These are phyloP conservation scores for Patiria pectinifera DNA, from an alignment of 53 echinoderm and acorn worm genomes.

Conservation along the genomic window DNA sequence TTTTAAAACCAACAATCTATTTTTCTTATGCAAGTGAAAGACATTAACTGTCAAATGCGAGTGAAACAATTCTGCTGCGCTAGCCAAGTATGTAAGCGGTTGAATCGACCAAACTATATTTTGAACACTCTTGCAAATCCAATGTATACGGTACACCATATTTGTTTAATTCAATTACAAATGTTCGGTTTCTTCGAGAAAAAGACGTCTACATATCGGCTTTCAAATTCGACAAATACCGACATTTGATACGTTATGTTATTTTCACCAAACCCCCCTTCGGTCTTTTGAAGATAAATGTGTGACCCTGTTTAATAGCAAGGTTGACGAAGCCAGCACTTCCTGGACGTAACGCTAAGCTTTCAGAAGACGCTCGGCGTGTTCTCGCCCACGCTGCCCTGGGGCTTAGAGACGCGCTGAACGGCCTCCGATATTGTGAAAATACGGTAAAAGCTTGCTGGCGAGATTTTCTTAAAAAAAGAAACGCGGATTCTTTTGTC, in stretches of 20 bases:
- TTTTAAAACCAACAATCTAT: too few relatives aligned
- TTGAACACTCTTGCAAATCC: too few relatives aligned
- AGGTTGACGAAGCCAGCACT: not conserved
- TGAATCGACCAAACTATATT: too few relatives aligned
- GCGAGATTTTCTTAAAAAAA: not conserved
- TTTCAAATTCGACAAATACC: not conserved
- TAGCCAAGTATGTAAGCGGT: too few relatives aligned
- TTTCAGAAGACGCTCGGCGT: not conserved
- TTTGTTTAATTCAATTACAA: too few relatives aligned
- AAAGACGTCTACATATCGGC: not conserved
- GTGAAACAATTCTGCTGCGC: too few relatives aligned
- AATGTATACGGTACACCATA: too few relatives aligned
- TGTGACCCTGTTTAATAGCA: constrained; percentile 4
- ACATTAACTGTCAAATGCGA: too few relatives aligned
- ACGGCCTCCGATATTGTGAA: not conserved
- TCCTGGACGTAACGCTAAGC: constrained; percentile 15
- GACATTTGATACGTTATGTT: not conserved
- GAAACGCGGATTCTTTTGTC: not conserved
- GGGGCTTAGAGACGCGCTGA: not conserved
- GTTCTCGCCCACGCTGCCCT: not conserved
- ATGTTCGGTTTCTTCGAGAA: not conserved
- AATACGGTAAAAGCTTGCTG: not conserved
- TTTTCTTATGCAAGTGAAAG: too few relatives aligned
- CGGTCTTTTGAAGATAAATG: not conserved
- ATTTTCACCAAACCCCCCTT: not conserved